phyloP scores from a whole-genome alignment of 2,888 invertebrate species.

The Drosophila paranaensis region DNA sequence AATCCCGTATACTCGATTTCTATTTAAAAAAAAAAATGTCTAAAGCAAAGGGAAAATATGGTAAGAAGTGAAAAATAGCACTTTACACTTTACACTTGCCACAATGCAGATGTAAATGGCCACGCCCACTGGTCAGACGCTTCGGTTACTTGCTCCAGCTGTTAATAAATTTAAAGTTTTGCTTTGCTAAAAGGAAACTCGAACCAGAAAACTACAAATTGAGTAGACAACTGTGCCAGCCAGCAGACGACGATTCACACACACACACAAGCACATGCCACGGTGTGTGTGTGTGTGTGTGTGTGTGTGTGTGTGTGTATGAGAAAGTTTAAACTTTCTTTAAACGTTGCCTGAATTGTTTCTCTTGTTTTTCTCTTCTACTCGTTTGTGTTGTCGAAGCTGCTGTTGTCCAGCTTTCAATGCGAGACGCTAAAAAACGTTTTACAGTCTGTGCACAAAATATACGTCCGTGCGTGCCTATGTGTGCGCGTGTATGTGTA shows the following conservation, averaged over 20 bases:
- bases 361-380: conserved; percentile 34
- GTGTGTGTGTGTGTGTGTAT: not conserved
- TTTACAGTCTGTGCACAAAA: conserved; percentile 61
- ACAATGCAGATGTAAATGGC: conserved; percentile 49
- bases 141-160: conserved; percentile 50
- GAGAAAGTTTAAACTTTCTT: conserved; percentile 69
- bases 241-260: conserved; percentile 18
- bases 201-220: conserved; percentile 12
- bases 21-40: not conserved
- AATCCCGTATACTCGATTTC: not conserved
- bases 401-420: conserved; percentile 39
- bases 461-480: conserved; percentile 27
- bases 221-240: conserved; percentile 22
- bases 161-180: conserved; percentile 79
- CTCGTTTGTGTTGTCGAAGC: conserved; percentile 7
- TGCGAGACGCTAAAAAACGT: conserved; percentile 57
- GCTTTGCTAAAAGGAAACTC: conserved; percentile 33
- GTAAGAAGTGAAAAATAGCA: conserved; percentile 55
- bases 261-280: conserved; percentile 6
- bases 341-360: conserved; percentile 74
- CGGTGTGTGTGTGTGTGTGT: not conserved
- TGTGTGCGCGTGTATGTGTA: conserved; percentile 4
- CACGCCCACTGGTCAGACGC: conserved; percentile 49
- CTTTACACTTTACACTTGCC: conserved; percentile 53
- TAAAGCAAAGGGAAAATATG: conserved; percentile 52